phyloP scores from a whole-genome alignment of 2,113 vertebrate genomes.

The Sinocyclocheilus anshuiensis region DNA sequence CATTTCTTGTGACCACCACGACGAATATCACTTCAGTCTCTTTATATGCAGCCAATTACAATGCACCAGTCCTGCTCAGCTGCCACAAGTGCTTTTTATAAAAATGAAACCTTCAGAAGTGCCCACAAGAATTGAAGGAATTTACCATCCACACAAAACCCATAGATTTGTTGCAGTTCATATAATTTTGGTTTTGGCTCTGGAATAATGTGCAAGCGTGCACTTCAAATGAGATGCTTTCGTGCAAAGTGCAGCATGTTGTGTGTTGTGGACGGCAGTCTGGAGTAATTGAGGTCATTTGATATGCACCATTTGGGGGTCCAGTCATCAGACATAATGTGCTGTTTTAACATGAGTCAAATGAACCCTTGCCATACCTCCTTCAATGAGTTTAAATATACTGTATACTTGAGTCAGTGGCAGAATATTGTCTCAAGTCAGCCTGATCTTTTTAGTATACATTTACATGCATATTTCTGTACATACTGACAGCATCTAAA shows the following conservation, averaged over 20 bases:
- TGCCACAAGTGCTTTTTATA: conserved; percentile 77
- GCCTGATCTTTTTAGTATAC: not conserved
- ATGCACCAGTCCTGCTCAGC: conserved; percentile 74
- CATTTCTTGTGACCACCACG: conserved; percentile 67
- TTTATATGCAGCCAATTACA: conserved; percentile 77
- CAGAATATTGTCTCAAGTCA: not conserved
- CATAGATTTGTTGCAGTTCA: conserved; percentile 84
- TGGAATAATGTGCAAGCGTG: conserved; percentile 78
- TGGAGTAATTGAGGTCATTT: conserved; percentile 69
- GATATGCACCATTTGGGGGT: conserved; percentile 69
- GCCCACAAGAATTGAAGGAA: conserved; percentile 84
- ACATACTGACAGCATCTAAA: too few species aligned
- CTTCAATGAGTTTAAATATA: conserved; percentile 37
- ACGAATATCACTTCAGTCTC: conserved; percentile 69
- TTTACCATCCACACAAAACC: conserved; percentile 75
- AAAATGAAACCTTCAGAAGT: conserved; percentile 76
- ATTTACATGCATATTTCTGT: not conserved
- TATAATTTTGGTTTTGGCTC: conserved; percentile 86
- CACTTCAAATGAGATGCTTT: conserved; percentile 77
- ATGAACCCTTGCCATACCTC: conserved; percentile 31
- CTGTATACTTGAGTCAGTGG: not conserved
- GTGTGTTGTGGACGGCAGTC: conserved; percentile 61
- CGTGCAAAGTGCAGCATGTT: conserved; percentile 62
- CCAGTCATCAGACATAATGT: conserved; percentile 57
- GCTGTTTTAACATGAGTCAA: conserved; percentile 59